Conservation (phyloP, 1,140 invertebrate species). For the Habropoda laboriosa region DNA sequence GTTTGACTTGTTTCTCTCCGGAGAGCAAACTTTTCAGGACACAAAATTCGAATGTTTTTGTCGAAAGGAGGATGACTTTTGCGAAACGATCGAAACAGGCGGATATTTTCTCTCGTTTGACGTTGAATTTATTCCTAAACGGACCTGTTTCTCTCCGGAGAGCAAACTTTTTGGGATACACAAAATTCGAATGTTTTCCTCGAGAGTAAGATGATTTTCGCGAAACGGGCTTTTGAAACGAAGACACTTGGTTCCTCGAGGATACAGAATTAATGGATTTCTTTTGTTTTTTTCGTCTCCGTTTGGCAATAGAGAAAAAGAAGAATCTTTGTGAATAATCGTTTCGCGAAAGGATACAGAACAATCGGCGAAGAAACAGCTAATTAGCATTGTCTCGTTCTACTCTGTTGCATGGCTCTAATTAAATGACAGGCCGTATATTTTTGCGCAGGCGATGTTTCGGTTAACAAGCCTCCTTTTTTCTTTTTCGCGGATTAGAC, state of each 20-base stretch:
- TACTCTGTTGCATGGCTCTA: slow-evolving; percentile 24
- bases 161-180: background rate
- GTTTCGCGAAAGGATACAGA: slow-evolving; percentile 2
- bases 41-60: background rate
- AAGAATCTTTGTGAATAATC: slow-evolving; percentile 12
- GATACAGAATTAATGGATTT: background rate
- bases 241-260: too few relatives aligned
- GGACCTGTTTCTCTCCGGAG: background rate
- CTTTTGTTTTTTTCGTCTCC: too few relatives aligned
- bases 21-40: background rate
- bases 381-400: slow-evolving; percentile 47
- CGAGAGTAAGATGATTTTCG: too few relatives aligned
- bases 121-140: too few relatives aligned
- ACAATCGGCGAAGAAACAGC: slow-evolving; percentile 30
- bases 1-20: background rate
- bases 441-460: slow-evolving; percentile 2
- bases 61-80: too few relatives aligned
- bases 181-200: background rate
- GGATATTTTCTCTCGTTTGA: slow-evolving; percentile 4
- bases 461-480: slow-evolving; percentile 3
- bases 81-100: background rate
- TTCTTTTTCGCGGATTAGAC: background rate
- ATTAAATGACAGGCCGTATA: slow-evolving; percentile 36
- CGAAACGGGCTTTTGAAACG: background rate
- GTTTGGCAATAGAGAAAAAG: background rate